A percentile compares a stretch with the other conserved stretches of the same genome.
Evolutionary conservation across 2,113 vertebrate genomes (phyloP).

Genomic region (Sturnira hondurensis): DNA sequence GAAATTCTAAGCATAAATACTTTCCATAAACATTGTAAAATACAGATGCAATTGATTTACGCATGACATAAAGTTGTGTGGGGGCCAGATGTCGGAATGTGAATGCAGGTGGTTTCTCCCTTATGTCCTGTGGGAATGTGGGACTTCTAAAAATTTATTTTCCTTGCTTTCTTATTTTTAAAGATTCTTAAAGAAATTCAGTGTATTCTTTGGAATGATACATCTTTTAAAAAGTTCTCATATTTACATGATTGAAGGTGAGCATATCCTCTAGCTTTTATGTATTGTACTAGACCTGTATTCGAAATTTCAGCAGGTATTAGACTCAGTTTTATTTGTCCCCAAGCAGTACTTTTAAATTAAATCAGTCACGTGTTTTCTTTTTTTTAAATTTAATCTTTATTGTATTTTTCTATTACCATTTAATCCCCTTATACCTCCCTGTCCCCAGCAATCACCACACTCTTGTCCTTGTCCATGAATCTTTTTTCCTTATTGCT

Average conservation of each 20-base stretch:
- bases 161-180: not conserved
- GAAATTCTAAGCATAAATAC: slow-evolving; percentile 63
- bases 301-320: not conserved
- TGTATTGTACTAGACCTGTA: not conserved
- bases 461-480: no score
- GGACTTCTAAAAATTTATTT: slow-evolving; percentile 28
- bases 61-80: not conserved
- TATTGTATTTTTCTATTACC: no score
- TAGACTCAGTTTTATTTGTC: not conserved
- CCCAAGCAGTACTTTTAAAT: not conserved
- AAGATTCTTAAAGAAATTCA: slow-evolving; percentile 11
- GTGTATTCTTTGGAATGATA: not conserved
- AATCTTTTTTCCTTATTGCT: no score
- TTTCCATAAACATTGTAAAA: slow-evolving; percentile 53
- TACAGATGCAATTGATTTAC: slow-evolving; percentile 34
- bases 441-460: no score
- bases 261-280: not conserved
- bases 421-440: no score
- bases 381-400: not conserved
- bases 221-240: slow-evolving; percentile 8
- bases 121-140: slow-evolving; percentile 37
- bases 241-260: not conserved
- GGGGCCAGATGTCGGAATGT: slow-evolving; percentile 43
- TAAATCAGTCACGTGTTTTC: not conserved
- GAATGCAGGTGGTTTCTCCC: slow-evolving; percentile 46